Percentiles rank a stretch among this genome's conserved stretches.
These are phyloP conservation scores for Microcebus ravelobensis DNA, from an alignment of 2,113 vertebrate genomes.

Conservation along the genomic window DNA sequence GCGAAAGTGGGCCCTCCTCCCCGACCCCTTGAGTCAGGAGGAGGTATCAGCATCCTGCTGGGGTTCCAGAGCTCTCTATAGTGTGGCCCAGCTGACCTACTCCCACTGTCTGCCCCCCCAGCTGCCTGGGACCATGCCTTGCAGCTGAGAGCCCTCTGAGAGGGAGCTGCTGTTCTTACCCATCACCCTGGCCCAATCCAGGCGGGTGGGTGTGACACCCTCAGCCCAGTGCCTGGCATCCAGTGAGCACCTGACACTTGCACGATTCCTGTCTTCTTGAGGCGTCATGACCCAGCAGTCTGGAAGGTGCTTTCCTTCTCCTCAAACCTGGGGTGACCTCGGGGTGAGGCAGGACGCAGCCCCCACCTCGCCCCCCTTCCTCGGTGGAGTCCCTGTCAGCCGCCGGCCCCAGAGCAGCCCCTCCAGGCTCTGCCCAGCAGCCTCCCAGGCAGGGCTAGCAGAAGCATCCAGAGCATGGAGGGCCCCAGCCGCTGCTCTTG, in stretches of 20 bases:
- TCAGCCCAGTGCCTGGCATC: fast-evolving
- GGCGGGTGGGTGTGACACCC: not conserved
- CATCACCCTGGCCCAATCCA: fast-evolving
- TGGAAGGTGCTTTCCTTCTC: not conserved
- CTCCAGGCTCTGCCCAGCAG: not conserved
- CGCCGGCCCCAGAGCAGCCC: not conserved
- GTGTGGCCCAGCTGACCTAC: fast-evolving
- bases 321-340: not conserved
- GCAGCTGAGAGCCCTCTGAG: not conserved
- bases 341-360: not conserved
- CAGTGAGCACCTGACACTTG: too few species aligned
- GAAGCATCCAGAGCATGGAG: not conserved
- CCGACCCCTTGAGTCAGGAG: not conserved
- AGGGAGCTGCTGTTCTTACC: not conserved
- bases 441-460: not conserved
- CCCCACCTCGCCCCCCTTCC: not conserved
- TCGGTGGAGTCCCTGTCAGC: not conserved
- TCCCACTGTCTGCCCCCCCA: not conserved
- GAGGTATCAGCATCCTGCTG: not conserved
- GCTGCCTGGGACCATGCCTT: not conserved
- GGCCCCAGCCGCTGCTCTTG: not conserved
- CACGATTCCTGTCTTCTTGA: not conserved
- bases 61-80: not conserved
- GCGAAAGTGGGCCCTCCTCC: too few species aligned
- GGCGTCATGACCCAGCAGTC: not conserved